A percentile compares a stretch with the other conserved stretches of the same genome.
phyloP scores from a whole-genome alignment of 2,888 invertebrate species.

The Teinopalpus imperialis region DNA sequence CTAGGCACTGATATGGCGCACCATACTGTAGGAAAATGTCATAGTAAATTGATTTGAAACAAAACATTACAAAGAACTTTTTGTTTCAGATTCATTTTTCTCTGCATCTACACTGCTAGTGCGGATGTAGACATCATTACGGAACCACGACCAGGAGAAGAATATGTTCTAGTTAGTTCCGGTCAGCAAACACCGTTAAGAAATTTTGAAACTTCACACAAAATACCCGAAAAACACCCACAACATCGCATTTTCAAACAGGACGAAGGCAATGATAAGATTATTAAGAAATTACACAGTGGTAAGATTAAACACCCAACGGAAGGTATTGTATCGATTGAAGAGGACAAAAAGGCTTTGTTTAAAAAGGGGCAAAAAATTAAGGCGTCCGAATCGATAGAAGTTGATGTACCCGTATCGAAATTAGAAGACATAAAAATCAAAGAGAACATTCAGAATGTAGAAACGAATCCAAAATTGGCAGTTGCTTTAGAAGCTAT shows the following conservation, averaged over 20 bases:
- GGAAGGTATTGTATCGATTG: conserved; percentile 73
- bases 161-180: conserved; percentile 84
- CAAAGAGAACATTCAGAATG: conserved; percentile 73
- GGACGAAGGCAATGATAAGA: conserved; percentile 73
- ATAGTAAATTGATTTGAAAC: background rate
- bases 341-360: conserved; percentile 66
- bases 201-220: conserved; percentile 87
- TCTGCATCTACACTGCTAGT: conserved; percentile 61
- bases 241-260: conserved; percentile 59
- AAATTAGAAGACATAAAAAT: conserved; percentile 75
- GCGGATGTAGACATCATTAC: conserved; percentile 84
- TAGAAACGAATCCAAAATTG: conserved; percentile 69
- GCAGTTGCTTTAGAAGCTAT: conserved; percentile 70
- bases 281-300: conserved; percentile 58
- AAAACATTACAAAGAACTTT: conserved; percentile 32
- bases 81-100: conserved; percentile 78
- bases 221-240: conserved; percentile 82
- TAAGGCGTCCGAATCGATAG: conserved; percentile 66
- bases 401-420: conserved; percentile 72
- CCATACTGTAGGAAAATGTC: conserved; percentile 2
- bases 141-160: conserved; percentile 84
- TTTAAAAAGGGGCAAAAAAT: conserved; percentile 63
- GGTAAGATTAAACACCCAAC: conserved; percentile 61
- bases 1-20: conserved; percentile 42
- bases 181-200: conserved; percentile 72